A percentile compares a stretch with the other conserved stretches of the same genome.
These are phyloP conservation scores for Malurus cyaneus DNA, from an alignment of 2,113 vertebrate genomes.

Conservation along the genomic window DNA sequence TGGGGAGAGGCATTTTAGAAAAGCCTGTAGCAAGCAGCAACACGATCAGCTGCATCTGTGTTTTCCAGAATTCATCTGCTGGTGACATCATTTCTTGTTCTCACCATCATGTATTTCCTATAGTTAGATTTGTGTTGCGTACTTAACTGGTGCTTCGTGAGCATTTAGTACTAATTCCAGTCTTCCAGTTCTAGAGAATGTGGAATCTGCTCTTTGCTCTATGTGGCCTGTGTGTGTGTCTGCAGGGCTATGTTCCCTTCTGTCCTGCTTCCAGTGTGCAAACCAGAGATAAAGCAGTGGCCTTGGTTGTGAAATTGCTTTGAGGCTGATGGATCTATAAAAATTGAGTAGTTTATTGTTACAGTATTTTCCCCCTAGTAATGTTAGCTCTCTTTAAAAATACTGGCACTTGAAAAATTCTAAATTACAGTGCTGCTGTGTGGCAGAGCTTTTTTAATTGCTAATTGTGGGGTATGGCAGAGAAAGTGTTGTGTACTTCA, in stretches of 20 bases:
- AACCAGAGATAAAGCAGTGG: not conserved
- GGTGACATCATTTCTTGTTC: not conserved
- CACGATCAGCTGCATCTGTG: not conserved
- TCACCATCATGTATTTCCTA: not conserved
- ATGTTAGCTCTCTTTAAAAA: not conserved
- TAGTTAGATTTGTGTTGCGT: not conserved
- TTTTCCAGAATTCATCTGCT: not conserved
- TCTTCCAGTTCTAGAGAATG: not conserved
- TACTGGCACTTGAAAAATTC: not conserved
- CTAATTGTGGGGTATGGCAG: not conserved
- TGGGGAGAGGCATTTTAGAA: not conserved
- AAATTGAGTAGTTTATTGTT: not conserved
- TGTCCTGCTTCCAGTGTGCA: not conserved
- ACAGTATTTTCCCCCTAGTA: not conserved
- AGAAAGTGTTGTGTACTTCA: not conserved
- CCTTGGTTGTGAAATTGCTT: not conserved
- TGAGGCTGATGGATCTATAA: not conserved
- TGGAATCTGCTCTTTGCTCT: not conserved
- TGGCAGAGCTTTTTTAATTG: not conserved
- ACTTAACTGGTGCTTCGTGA: not conserved
- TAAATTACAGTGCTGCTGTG: not conserved
- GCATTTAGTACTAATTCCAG: not conserved
- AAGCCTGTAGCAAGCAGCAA: not conserved
- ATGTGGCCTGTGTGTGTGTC: not conserved
- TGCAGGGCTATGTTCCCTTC: not conserved